Conservation (phyloP, 2,113 vertebrate species). For the Etia nguti region DNA sequence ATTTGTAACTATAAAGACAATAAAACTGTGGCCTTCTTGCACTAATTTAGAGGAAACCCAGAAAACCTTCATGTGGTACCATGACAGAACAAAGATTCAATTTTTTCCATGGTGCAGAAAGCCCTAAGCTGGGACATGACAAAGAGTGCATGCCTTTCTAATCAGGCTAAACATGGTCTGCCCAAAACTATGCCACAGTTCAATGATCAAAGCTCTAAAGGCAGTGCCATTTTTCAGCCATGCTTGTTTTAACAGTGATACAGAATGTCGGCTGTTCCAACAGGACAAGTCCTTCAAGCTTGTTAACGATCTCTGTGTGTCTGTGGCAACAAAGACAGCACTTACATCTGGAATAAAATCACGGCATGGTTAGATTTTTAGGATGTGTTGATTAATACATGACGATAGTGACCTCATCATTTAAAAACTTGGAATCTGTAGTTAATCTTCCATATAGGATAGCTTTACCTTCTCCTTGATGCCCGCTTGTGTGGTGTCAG, state of each 20-base stretch:
- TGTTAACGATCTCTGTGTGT: background rate
- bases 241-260: background rate
- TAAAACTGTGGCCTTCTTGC: background rate
- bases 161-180: background rate
- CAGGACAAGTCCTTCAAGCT: background rate
- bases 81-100: background rate
- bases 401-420: background rate
- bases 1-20: background rate
- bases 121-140: background rate
- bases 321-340: background rate
- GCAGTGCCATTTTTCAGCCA: background rate
- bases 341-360: background rate
- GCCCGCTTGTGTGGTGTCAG: slow-evolving; percentile 78
- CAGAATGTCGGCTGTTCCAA: background rate
- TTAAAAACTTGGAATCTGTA: background rate
- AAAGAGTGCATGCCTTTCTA: background rate
- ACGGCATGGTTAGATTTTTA: background rate
- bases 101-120: background rate
- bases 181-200: background rate
- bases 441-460: background rate
- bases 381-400: background rate
- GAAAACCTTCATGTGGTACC: background rate
- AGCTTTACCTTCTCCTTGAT: slow-evolving; percentile 90
- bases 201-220: background rate
- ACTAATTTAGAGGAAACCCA: background rate